Base-by-base conservation (phyloP, 2,113 vertebrate species). In the Paracanthobrama guichenoti region DNA sequence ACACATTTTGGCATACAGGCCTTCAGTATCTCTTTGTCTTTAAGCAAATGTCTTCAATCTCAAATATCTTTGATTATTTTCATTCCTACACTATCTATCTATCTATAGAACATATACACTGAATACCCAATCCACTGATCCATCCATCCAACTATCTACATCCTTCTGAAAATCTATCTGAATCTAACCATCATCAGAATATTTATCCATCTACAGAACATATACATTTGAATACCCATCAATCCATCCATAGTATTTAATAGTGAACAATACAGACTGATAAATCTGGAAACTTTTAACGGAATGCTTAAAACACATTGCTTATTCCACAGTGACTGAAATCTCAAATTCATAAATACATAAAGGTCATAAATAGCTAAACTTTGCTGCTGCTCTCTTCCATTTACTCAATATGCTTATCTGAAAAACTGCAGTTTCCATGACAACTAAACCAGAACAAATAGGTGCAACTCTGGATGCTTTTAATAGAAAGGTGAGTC, bases 361-460 rank as follows among this genome's bases (percentile, higher is more conserved):
- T 88, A 88, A 86, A 88, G 84, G 84, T 88, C 84, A 88, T 86
- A 88, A 88, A 88, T 88, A 83, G 84, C 81, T 71, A 64, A 88
- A 86, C 84, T 84, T 84, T 71, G 79, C 84, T 14, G 48, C 66
- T 42, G 73, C 80, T 79, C 50, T 42, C 53, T 62, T 88, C 69
- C 76, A 76, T 81, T 86, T 86, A 72, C 69, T 20, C 48, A 73
- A 48, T 24, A 57, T 44, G 42, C 69, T 83, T 66, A 72, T 75
- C 26, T 66, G 20, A 86, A 77, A 81, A 39, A 71, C 81, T 64
- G 81, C 81, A 71, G 84, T 88, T 88, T 75, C 87, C 87, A 88
- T 88, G 87, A 77, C 87, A 84, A 84, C 87, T 62, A 76, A 85
- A 83, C 75, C 84, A 79, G 86, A 88, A 78, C 75, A 44, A 84